Base-by-base conservation (phyloP, 1,140 invertebrate genomes). In the Cydia splendana region DNA sequence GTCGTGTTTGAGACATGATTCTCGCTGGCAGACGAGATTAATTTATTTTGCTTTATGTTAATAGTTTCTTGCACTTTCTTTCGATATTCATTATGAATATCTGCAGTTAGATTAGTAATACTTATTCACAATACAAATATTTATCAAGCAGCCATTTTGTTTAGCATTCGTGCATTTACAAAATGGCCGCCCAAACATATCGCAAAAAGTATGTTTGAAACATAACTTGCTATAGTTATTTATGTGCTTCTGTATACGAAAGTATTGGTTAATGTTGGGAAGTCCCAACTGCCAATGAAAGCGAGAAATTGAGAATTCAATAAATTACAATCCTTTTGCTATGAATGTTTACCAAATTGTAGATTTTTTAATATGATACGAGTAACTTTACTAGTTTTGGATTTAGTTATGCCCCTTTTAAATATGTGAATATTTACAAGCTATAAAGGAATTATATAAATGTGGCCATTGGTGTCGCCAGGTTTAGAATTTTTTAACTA, bases 31-130 rank as follows among this genome's bases (percentile, higher is more conserved):
- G 15, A 53, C 73, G 73, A 74, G 73, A 51, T 74, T 74, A 15
- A 74, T 74, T 71, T 71, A 71, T 71, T 71, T 71, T 71, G 34
- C 34, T 71, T 71, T 71, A 71, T n/a, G 34, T 71, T 13, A n/a
- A 34, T 34, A 69, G 65, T 69, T 30, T 38, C 30, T n/a, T 71
- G 30, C 67, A 18, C 12, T 45, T 45, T n/a, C 5, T 15, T 69
- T 69, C 15, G 30, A 38, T 71, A 71, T 71, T 38, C 34, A 20
- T 18, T 18, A 15, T 71, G 30, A 38, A 71, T 71, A 71, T 71
- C n/a, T 71, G 65, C 65, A 38, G 30, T 71, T 71, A 69, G 57
- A 24, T 24, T 62, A 62, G 57, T 12, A 24, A 24, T 18, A 53
- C 24, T 62, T 62, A 62, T 62, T 62, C 9, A 62, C 20, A 62